Evolutionary conservation across 2,888 invertebrate genomes (phyloP).

Genomic region (Nemapogon koenigi): DNA sequence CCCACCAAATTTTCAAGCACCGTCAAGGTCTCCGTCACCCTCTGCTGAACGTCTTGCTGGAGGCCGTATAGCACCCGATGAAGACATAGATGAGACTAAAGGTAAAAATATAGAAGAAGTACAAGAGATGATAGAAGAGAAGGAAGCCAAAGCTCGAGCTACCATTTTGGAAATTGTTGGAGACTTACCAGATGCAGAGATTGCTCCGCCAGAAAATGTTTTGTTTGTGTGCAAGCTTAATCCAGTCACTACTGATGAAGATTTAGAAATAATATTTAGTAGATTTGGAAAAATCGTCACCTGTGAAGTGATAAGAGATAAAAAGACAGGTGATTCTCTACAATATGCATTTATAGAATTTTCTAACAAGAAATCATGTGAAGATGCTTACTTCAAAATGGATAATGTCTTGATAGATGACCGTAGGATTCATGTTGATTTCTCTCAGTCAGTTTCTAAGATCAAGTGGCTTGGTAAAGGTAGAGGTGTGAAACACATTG

Average conservation of each 20-base stretch:
- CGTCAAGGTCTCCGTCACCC: constrained; percentile 89
- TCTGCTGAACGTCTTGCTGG: constrained; percentile 81
- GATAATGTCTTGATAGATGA: constrained; percentile 99
- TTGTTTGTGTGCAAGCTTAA: constrained; percentile 99
- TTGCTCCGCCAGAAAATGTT: constrained; percentile 98
- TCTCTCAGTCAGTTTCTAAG: constrained; percentile 98
- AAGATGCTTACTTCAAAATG: constrained; percentile 99
- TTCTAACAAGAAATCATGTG: constrained; percentile 89
- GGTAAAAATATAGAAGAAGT: constrained; percentile 87
- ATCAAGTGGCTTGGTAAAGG: constrained; percentile 91
- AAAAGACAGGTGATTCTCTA: constrained; percentile 89
- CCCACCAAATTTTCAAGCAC: constrained; percentile 76
- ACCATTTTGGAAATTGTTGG: constrained; percentile 98
- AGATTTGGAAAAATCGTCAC: constrained; percentile 92
- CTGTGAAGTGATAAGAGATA: constrained; percentile 96
- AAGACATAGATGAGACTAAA: constrained; percentile 88
- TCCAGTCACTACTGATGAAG: constrained; percentile 97
- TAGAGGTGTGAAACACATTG: constrained; percentile 71
- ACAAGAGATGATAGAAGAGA: constrained; percentile 84
- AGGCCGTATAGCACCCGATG: constrained; percentile 91
- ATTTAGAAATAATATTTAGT: constrained; percentile 96
- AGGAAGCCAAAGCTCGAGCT: constrained; percentile 95
- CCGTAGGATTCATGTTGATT: constrained; percentile 97
- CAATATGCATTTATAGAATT: constrained; percentile 99
- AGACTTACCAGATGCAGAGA: constrained; percentile 95